phyloP scores from a whole-genome alignment of 2,888 invertebrate genomes.

The Drosophila multiciliata region DNA sequence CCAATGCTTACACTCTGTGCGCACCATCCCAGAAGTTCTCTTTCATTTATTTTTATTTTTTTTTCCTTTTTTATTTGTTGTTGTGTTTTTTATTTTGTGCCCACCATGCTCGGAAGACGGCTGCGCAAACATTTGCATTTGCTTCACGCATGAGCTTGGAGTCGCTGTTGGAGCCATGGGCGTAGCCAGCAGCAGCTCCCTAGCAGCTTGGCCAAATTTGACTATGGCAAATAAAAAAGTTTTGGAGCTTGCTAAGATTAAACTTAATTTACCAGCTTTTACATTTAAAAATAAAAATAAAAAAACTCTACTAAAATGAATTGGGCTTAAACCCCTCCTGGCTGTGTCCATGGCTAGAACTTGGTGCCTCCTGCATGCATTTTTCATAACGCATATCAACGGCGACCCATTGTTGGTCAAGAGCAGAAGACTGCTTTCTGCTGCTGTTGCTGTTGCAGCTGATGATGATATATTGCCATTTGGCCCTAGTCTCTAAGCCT shows the following conservation, averaged over 20 bases:
- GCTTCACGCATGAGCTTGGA: conserved; percentile 58
- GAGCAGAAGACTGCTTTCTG: conserved; percentile 18
- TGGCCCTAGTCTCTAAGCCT: conserved; percentile 28
- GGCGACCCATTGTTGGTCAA: conserved; percentile 63
- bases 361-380: conserved; percentile 46
- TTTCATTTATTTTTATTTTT: conserved; percentile 3
- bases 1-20: conserved; percentile 71
- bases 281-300: not conserved
- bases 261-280: not conserved
- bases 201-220: not conserved
- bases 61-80: not conserved
- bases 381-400: conserved; percentile 70
- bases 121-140: conserved; percentile 69
- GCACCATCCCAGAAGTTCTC: conserved; percentile 8
- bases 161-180: not conserved
- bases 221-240: not conserved
- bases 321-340: not conserved
- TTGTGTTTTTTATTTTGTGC: conserved; percentile 11
- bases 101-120: conserved; percentile 53
- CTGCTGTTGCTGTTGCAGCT: conserved; percentile 28
- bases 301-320: not conserved
- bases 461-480: conserved; percentile 59
- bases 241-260: not conserved
- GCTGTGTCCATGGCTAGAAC: not conserved
- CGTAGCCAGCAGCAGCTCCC: not conserved